Conservation (phyloP, 2,888 invertebrate species). For the Lamellibrachia columna region DNA sequence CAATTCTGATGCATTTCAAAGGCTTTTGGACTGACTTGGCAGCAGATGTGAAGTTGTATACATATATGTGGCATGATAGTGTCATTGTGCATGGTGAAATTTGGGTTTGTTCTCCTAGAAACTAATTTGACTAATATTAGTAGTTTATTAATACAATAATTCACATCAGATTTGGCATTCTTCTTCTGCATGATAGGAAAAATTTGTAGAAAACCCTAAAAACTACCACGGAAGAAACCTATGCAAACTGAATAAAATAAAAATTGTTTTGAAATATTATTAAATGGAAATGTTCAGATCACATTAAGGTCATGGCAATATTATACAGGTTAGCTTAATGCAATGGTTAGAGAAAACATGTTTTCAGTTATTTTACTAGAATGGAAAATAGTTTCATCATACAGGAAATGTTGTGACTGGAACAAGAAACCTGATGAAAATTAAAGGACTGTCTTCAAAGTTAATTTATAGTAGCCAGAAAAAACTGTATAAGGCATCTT, state of each 20-base stretch:
- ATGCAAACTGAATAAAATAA: not conserved
- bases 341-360: too few relatives aligned
- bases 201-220: not conserved
- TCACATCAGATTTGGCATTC: not conserved
- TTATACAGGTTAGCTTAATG: too few relatives aligned
- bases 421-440: too few relatives aligned
- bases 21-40: not conserved
- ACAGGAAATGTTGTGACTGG: too few relatives aligned
- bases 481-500: too few relatives aligned
- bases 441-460: too few relatives aligned
- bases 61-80: not conserved
- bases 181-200: not conserved
- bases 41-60: not conserved
- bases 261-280: not conserved
- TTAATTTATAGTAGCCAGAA: too few relatives aligned
- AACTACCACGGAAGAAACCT: not conserved
- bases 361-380: too few relatives aligned
- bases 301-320: too few relatives aligned
- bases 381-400: too few relatives aligned
- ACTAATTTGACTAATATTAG: not conserved
- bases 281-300: not conserved
- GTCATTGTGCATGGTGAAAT: not conserved
- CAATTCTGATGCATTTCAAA: not conserved
- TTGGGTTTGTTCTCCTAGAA: not conserved
- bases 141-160: not conserved